phyloP scores from a whole-genome alignment of 2,888 invertebrate species.

The Coronaproctus castanopsis region DNA sequence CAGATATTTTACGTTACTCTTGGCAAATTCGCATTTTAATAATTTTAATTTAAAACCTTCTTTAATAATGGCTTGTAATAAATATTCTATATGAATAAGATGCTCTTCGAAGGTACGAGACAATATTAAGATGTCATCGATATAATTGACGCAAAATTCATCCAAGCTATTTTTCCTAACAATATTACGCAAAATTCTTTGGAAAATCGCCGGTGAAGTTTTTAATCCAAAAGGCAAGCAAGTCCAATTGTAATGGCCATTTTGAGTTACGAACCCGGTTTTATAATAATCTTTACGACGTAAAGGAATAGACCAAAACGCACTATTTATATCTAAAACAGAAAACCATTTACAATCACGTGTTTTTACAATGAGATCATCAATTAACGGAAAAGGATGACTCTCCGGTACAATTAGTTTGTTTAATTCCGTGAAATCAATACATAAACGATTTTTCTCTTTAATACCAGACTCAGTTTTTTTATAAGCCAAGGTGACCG shows the following conservation, averaged over 20 bases:
- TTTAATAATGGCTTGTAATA: conserved; percentile 10
- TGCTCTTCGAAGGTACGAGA: conserved; percentile 18
- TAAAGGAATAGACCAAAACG: conserved; percentile 17
- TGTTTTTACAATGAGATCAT: conserved; percentile 14
- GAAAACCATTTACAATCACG: conserved; percentile 15
- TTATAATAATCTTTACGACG: conserved; percentile 17
- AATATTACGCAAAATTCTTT: conserved; percentile 16
- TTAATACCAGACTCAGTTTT: conserved; percentile 2
- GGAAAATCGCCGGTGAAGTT: conserved; percentile 19
- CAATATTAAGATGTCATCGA: conserved; percentile 19
- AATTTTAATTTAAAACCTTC: conserved; percentile 8
- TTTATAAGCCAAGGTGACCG: conserved; percentile 7
- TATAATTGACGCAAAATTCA: conserved; percentile 17
- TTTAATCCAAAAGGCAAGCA: conserved; percentile 19
- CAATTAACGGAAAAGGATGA: conserved; percentile 15
- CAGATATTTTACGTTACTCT: conserved; percentile 2
- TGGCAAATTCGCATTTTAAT: conserved; percentile 7
- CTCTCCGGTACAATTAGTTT: conserved; percentile 10
- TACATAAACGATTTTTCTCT: conserved; percentile 1
- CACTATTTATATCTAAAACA: conserved; percentile 16
- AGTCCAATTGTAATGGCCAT: conserved; percentile 18
- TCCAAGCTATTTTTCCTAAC: conserved; percentile 15
- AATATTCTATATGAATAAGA: conserved; percentile 14
- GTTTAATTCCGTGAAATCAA: conserved; percentile 6
- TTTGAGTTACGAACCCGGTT: conserved; percentile 19